Conservation (phyloP, 1,140 invertebrate genomes). For the Linepithema humile region DNA sequence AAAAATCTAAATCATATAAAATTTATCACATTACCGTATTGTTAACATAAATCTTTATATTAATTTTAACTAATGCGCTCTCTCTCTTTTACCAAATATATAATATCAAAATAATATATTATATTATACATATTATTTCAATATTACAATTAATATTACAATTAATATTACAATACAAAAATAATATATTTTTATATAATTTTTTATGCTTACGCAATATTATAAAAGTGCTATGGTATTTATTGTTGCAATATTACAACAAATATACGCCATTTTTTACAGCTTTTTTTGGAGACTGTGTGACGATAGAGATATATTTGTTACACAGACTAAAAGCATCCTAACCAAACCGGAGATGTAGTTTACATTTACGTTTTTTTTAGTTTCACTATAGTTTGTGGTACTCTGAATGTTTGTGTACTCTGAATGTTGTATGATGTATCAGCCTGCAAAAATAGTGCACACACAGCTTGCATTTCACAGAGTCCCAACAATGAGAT, state of each 20-base stretch:
- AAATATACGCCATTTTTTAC: neutral
- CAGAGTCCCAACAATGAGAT: neutral
- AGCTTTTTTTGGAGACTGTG: slow-evolving; percentile 1
- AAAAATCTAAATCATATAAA: too few species aligned
- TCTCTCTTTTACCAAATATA: too few species aligned
- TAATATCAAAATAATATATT: too few species aligned
- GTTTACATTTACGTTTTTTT: slow-evolving; percentile 49
- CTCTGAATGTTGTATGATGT: slow-evolving; percentile 27
- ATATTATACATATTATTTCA: too few species aligned
- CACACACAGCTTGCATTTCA: neutral
- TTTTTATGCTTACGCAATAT: neutral
- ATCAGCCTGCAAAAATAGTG: slow-evolving; percentile 30
- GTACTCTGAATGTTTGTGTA: slow-evolving; percentile 23
- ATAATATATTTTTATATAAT: too few species aligned
- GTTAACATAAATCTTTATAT: too few species aligned
- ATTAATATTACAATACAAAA: too few species aligned
- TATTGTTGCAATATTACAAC: neutral
- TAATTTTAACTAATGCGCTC: too few species aligned
- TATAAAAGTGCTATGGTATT: neutral
- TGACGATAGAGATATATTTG: slow-evolving; percentile 42
- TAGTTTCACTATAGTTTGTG: neutral
- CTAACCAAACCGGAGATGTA: slow-evolving; percentile 38
- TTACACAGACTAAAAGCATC: slow-evolving; percentile 42
- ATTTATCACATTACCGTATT: too few species aligned
- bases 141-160: too few species aligned